A percentile compares a stretch with the other conserved stretches of the same genome.
These are phyloP conservation scores for Spheniscus humboldti DNA, from an alignment of 2,797 vertebrate species.

Conservation along the genomic window DNA sequence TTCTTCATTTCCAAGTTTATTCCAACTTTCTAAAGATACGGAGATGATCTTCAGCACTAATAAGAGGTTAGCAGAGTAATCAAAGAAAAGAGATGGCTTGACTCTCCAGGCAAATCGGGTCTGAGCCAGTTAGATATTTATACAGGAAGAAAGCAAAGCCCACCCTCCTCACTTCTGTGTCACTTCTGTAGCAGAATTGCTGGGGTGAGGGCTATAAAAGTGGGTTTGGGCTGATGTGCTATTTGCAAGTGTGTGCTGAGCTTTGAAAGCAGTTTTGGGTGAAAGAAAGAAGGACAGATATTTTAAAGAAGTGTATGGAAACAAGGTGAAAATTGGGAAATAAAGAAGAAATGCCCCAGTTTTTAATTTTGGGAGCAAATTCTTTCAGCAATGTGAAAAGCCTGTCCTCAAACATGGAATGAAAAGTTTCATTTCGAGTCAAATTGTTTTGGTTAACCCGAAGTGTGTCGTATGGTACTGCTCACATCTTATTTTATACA, in stretches of 20 bases:
- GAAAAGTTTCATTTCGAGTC: neutral
- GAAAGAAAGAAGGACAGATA: neutral
- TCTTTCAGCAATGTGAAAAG: neutral
- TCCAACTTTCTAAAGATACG: neutral
- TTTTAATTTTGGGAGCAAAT: neutral
- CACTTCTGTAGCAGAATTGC: neutral
- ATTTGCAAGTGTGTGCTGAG: neutral
- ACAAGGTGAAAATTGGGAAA: neutral
- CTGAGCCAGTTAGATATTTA: neutral
- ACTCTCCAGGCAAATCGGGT: neutral
- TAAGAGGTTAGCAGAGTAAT: neutral
- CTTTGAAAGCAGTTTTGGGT: neutral
- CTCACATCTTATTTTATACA: neutral
- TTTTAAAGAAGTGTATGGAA: neutral
- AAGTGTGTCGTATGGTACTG: neutral
- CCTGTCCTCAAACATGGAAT: neutral
- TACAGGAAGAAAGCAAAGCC: neutral
- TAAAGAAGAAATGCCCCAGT: neutral
- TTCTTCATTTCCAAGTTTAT: conserved; percentile 3
- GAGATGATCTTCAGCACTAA: neutral
- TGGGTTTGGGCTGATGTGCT: neutral
- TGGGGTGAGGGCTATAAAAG: neutral
- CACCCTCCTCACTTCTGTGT: neutral
- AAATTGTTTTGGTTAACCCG: neutral
- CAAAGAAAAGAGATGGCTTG: neutral